Percentiles rank a stretch among this genome's conserved stretches.
Conservation (phyloP, 2,888 invertebrate species). For the Polymixis lichenea region DNA sequence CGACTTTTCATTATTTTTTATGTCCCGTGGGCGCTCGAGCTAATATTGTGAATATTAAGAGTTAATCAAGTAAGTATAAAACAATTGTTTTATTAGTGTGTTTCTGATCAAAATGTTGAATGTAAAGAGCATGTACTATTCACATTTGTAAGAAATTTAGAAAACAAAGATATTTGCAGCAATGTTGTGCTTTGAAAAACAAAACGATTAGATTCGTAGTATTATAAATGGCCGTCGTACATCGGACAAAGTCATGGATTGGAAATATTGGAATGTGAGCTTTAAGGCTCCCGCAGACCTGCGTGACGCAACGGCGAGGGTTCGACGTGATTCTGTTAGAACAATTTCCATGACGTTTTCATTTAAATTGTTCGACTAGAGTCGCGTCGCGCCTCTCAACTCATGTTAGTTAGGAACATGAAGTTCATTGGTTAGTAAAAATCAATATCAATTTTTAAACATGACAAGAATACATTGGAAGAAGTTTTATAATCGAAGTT, state of each 20-base stretch:
- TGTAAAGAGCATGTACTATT: background rate
- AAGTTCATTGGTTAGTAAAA: too few relatives aligned
- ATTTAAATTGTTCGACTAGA: too few relatives aligned
- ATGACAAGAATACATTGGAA: background rate
- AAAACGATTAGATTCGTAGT: slow-evolving; percentile 6
- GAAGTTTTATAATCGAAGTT: background rate
- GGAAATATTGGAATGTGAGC: background rate
- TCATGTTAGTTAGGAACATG: too few relatives aligned
- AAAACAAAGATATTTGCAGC: slow-evolving; percentile 22
- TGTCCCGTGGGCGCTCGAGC: too few relatives aligned
- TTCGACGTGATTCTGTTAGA: too few relatives aligned
- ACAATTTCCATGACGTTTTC: too few relatives aligned
- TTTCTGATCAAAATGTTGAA: background rate
- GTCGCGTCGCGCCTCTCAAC: too few relatives aligned
- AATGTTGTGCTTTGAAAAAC: slow-evolving; percentile 1
- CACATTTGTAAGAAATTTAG: background rate
- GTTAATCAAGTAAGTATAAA: background rate
- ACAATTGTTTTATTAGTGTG: background rate
- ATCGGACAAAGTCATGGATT: background rate
- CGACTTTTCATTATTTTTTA: background rate
- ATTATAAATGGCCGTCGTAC: background rate
- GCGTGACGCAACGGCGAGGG: too few relatives aligned
- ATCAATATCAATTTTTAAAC: background rate
- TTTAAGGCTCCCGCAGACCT: background rate
- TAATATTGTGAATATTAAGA: background rate